Evolutionary conservation across 37 sponge, comb jelly and placozoan species (phyloP).

Genomic region (Spongia lamella): DNA sequence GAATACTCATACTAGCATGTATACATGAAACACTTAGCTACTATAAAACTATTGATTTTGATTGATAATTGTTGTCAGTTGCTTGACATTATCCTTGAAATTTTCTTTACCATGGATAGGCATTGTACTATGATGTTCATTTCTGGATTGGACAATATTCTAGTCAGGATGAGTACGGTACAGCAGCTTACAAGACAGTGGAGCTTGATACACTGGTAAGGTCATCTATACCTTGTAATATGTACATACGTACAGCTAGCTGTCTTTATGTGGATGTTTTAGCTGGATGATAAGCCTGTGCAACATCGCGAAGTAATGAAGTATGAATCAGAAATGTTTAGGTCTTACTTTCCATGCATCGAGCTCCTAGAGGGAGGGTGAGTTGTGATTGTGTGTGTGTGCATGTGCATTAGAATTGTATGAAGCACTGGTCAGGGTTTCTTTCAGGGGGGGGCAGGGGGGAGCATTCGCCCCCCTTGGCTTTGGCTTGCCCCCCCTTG

Average conservation of each 20-base stretch:
- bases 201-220: slow-evolving; percentile 72
- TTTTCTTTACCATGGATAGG: slow-evolving; percentile 15
- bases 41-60: no score
- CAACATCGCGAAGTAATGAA: slow-evolving; percentile 65
- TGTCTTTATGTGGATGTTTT: background rate
- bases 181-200: slow-evolving; percentile 92
- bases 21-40: no score
- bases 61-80: no score
- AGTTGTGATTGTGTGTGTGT: no score
- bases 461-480: no score
- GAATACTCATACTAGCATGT: no score
- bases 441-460: no score
- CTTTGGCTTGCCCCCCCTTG: no score
- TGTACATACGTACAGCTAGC: no score
- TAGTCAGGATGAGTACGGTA: slow-evolving; percentile 88
- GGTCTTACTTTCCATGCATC: slow-evolving; percentile 45
- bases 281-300: slow-evolving; percentile 67
- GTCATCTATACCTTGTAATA: no score
- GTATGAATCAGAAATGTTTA: slow-evolving; percentile 55
- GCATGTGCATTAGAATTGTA: no score
- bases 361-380: slow-evolving; percentile 23
- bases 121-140: slow-evolving; percentile 77
- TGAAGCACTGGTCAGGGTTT: no score
- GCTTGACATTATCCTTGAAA: background rate
- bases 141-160: slow-evolving; percentile 88